A percentile compares a stretch with the other conserved stretches of the same genome.
These are phyloP conservation scores for Dicranocentrus wangi DNA, from an alignment of 2,888 invertebrate species.

Conservation along the genomic window DNA sequence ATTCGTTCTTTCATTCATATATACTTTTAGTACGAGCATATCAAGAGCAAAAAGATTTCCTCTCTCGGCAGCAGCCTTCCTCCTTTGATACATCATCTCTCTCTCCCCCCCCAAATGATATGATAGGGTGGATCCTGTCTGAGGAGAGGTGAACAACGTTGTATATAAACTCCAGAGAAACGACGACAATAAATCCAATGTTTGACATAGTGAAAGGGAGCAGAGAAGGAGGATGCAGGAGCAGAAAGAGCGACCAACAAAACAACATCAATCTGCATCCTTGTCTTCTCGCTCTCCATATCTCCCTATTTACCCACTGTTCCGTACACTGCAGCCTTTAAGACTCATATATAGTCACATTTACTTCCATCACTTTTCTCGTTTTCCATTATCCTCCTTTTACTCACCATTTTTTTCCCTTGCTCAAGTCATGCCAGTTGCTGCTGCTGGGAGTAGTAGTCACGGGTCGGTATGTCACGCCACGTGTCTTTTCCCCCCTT, in stretches of 20 bases:
- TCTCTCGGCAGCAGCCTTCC: background rate
- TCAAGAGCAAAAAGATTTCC: background rate
- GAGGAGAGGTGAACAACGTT: background rate
- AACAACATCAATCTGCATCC: conserved; percentile 32
- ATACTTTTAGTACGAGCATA: too few relatives aligned
- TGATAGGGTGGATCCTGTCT: background rate
- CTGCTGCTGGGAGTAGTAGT: conserved; percentile 16
- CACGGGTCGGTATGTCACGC: conserved; percentile 51
- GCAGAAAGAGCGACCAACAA: conserved; percentile 6
- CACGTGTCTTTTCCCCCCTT: conserved; percentile 46
- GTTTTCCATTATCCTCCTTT: conserved; percentile 6
- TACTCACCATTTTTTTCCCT: conserved; percentile 1
- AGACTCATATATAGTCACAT: conserved; percentile 1
- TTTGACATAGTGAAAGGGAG: conserved; percentile 29
- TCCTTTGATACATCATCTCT: background rate
- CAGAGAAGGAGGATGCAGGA: background rate
- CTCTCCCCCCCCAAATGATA: background rate
- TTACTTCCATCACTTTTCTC: conserved; percentile 33
- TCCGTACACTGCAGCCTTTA: background rate
- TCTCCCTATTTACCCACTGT: conserved; percentile 1
- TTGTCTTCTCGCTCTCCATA: too few relatives aligned
- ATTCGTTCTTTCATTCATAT: background rate
- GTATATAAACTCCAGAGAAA: background rate
- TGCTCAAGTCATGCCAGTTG: conserved; percentile 5
- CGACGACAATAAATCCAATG: conserved; percentile 35